Conservation (phyloP, 2,113 vertebrate species). For the Marmota monax region DNA sequence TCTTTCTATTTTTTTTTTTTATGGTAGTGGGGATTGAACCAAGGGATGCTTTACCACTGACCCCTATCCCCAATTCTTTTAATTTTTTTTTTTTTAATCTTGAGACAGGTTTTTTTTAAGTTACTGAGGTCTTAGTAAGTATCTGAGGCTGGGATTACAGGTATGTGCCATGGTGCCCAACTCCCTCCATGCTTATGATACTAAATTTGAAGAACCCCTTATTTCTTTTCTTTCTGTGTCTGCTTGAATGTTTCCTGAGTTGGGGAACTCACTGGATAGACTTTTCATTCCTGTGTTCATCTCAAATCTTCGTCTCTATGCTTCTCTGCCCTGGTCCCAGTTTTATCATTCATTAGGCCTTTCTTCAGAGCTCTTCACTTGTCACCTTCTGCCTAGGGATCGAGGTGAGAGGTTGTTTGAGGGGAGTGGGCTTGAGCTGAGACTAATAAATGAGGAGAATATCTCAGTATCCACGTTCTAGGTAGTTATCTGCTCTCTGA, state of each 20-base stretch:
- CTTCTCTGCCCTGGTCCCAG: background rate
- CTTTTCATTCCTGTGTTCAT: background rate
- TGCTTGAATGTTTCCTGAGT: conserved; percentile 1
- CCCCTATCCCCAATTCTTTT: no score
- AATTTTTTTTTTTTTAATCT: no score
- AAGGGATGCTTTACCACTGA: no score
- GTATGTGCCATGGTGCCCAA: no score
- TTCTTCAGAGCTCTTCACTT: background rate
- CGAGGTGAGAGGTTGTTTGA: background rate
- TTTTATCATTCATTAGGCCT: background rate
- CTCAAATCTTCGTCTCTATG: background rate
- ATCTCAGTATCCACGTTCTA: background rate
- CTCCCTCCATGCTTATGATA: conserved; percentile 2
- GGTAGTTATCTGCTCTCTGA: background rate
- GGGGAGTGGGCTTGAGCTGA: background rate
- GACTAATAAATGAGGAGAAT: background rate
- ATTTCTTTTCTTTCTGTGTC: background rate
- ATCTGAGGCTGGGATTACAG: no score
- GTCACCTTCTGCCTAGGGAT: background rate
- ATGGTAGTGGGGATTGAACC: no score
- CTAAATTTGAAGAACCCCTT: background rate
- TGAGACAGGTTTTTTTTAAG: no score
- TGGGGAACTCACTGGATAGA: background rate
- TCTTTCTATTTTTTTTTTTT: no score
- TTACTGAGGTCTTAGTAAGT: no score